These are phyloP conservation scores for Podarcis raffonei DNA, from an alignment of 2,113 vertebrate genomes.

Conservation along the genomic window DNA sequence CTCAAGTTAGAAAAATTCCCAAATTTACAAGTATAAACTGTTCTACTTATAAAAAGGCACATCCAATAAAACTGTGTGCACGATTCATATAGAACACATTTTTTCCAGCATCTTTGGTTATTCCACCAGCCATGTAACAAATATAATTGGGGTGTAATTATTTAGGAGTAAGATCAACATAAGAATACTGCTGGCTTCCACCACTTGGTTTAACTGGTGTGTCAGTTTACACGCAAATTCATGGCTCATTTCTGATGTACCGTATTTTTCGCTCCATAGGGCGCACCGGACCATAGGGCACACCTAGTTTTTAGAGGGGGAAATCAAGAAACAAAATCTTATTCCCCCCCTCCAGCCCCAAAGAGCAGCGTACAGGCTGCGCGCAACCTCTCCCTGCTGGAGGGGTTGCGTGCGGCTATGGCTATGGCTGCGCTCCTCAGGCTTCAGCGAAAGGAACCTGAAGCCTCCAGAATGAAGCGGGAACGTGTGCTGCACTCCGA, in stretches of 20 bases:
- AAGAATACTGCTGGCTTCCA: background rate
- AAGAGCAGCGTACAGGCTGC: no score
- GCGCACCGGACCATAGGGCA: no score
- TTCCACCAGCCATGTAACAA: constrained; percentile 12
- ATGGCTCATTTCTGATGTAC: background rate
- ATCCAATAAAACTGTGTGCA: background rate
- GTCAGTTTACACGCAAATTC: background rate
- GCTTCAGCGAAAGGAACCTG: no score
- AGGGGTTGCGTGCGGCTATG: no score
- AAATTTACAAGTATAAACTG: constrained; percentile 11
- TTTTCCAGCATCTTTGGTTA: background rate
- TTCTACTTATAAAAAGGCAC: background rate
- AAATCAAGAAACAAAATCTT: no score
- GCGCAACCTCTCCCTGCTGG: no score
- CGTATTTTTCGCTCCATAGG: no score
- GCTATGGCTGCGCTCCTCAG: no score
- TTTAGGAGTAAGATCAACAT: background rate
- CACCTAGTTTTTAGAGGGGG: no score
- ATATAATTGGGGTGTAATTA: background rate
- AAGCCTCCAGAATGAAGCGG: no score
- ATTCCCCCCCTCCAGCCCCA: no score
- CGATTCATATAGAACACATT: background rate
- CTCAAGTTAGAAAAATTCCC: constrained; percentile 7
- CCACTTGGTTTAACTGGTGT: background rate
- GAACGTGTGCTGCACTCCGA: no score